A percentile compares a stretch with the other conserved stretches of the same genome.
Evolutionary conservation across 2,797 vertebrate species (phyloP).

Genomic region (Gadopsis bispinosus): DNA sequence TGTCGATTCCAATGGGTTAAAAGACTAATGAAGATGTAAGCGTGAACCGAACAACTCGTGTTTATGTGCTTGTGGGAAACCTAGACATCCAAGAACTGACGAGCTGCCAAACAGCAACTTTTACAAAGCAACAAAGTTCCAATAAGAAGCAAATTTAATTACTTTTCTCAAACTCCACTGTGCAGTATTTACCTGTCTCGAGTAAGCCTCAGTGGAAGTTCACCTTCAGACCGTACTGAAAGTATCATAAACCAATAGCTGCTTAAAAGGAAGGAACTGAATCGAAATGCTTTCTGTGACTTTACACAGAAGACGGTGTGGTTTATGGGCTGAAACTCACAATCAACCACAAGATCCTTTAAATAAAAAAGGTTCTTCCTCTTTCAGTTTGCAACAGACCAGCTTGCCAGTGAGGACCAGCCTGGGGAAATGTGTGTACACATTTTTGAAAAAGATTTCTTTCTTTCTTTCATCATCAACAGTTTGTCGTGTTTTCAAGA

Average conservation of each 20-base stretch:
- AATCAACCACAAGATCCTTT: neutral
- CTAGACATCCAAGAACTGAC: neutral
- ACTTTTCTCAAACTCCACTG: neutral
- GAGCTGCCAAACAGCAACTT: neutral
- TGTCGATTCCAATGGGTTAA: neutral
- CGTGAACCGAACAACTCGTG: neutral
- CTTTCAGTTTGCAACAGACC: constrained; percentile 16
- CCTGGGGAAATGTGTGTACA: neutral
- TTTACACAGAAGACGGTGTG: neutral
- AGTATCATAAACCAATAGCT: neutral
- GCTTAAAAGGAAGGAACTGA: neutral
- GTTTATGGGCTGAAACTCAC: neutral
- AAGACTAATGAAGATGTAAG: neutral
- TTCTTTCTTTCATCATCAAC: neutral
- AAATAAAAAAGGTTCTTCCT: neutral
- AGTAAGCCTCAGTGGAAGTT: neutral
- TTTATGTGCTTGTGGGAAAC: neutral
- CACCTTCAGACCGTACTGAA: neutral
- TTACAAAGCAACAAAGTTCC: neutral
- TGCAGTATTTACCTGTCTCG: neutral
- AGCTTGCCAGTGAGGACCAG: neutral
- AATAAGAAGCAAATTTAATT: neutral
- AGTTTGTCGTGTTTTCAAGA: neutral
- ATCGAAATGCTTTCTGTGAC: neutral
- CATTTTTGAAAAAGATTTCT: neutral